These are phyloP conservation scores for Hippocampus barbouri DNA, from an alignment of 2,113 vertebrate species.

Conservation along the genomic window DNA sequence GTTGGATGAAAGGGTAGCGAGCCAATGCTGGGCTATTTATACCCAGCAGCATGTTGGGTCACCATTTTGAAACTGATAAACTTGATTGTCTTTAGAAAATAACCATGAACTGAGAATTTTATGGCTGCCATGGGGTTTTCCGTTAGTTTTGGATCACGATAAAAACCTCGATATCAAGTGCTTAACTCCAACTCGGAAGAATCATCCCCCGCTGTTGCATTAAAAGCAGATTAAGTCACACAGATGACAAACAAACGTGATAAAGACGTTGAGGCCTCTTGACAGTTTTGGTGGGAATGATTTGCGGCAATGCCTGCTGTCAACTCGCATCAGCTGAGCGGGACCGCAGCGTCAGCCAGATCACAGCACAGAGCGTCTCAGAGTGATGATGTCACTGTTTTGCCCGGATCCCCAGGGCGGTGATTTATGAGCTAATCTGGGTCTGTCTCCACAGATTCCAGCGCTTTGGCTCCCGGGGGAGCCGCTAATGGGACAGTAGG, in stretches of 20 bases:
- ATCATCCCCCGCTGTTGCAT: background rate
- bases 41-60: too few relatives aligned
- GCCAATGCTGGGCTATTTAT: too few relatives aligned
- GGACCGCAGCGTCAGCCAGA: constrained; percentile 57
- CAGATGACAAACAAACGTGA: constrained; percentile 29
- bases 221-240: constrained; percentile 36
- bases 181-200: background rate
- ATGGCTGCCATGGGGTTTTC: too few relatives aligned
- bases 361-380: constrained; percentile 55
- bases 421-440: constrained; percentile 93
- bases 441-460: constrained; percentile 73
- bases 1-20: too few relatives aligned
- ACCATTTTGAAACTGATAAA: too few relatives aligned
- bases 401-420: constrained; percentile 63
- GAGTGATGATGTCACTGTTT: constrained; percentile 74
- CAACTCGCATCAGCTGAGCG: constrained; percentile 59
- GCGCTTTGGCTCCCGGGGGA: constrained; percentile 73
- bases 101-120: too few relatives aligned
- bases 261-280: constrained; percentile 38
- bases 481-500: constrained; percentile 82
- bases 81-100: too few relatives aligned
- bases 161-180: background rate
- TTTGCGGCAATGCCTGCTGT: constrained; percentile 50
- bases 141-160: too few relatives aligned
- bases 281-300: constrained; percentile 45